Percentiles rank a stretch among this genome's conserved stretches.
phyloP scores from a whole-genome alignment of 1,140 invertebrate genomes.

The Aleiodes sp. region DNA sequence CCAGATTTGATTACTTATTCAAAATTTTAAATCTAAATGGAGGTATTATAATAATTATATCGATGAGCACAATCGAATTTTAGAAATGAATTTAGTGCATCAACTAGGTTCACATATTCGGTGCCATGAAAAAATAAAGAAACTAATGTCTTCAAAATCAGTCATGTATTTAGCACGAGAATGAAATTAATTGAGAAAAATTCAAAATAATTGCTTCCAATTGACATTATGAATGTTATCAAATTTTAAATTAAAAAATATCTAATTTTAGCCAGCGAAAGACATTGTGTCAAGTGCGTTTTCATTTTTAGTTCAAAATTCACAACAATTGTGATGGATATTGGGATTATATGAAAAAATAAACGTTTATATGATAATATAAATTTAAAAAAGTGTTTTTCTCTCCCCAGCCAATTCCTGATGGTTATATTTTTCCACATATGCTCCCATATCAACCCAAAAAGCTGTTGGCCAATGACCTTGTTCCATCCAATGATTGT shows the following conservation, averaged over 20 bases:
- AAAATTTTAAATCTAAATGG: slow-evolving; percentile 6
- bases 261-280: background rate
- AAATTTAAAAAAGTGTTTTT: slow-evolving; percentile 32
- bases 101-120: background rate
- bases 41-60: background rate
- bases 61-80: slow-evolving; percentile 26
- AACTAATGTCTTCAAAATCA: slow-evolving; percentile 24
- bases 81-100: background rate
- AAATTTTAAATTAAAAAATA: too few relatives aligned
- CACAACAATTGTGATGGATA: slow-evolving; percentile 21
- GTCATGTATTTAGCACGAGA: too few relatives aligned
- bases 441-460: slow-evolving; percentile 47
- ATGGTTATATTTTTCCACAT: slow-evolving; percentile 49
- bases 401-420: slow-evolving; percentile 46
- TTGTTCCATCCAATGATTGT: slow-evolving; percentile 44
- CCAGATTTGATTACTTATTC: slow-evolving; percentile 2
- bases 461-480: slow-evolving; percentile 34
- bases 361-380: slow-evolving; percentile 50
- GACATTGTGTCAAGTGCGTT: slow-evolving; percentile 18
- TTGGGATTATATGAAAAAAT: slow-evolving; percentile 41
- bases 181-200: too few relatives aligned
- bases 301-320: slow-evolving; percentile 16
- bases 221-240: background rate
- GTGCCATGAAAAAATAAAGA: slow-evolving; percentile 24
- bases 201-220: slow-evolving; percentile 1